phyloP scores from a whole-genome alignment of 2,888 invertebrate genomes.

The Candidula unifasciata region DNA sequence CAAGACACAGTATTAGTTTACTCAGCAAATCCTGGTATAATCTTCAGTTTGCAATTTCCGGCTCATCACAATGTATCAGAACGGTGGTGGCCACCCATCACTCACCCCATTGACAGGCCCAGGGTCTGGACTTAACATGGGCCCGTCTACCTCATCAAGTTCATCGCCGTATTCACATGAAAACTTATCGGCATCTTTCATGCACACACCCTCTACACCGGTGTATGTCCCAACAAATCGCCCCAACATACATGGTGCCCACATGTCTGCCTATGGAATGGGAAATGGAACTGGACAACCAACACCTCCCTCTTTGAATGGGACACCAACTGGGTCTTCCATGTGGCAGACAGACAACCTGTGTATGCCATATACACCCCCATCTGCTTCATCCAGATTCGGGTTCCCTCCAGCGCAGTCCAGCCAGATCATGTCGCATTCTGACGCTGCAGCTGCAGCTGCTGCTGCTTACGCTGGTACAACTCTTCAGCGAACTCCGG shows the following conservation, averaged over 20 bases:
- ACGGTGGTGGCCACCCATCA: constrained; percentile 30
- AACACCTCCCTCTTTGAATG: constrained; percentile 51
- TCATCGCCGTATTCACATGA: constrained; percentile 52
- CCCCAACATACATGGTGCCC: constrained; percentile 56
- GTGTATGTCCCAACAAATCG: constrained; percentile 73
- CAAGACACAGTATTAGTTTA: too few relatives aligned
- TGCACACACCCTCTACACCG: constrained; percentile 58
- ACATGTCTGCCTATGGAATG: constrained; percentile 45
- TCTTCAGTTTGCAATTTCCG: background rate
- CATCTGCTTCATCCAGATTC: constrained; percentile 45
- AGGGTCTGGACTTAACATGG: constrained; percentile 23
- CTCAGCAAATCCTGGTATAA: background rate
- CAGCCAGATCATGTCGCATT: constrained; percentile 42
- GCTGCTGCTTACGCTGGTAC: constrained; percentile 47
- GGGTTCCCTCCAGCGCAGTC: constrained; percentile 43
- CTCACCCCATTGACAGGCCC: constrained; percentile 16
- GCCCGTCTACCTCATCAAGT: constrained; percentile 35
- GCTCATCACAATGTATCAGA: constrained; percentile 29
- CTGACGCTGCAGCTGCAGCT: constrained; percentile 47
- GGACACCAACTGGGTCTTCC: constrained; percentile 45
- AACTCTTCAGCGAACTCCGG: constrained; percentile 15
- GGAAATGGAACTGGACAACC: constrained; percentile 37
- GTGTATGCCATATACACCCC: constrained; percentile 55
- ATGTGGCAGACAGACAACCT: constrained; percentile 67
- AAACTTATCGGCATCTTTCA: constrained; percentile 48